Evolutionary conservation across 2,797 vertebrate genomes (phyloP).

Genomic region (Cossypha heuglini): DNA sequence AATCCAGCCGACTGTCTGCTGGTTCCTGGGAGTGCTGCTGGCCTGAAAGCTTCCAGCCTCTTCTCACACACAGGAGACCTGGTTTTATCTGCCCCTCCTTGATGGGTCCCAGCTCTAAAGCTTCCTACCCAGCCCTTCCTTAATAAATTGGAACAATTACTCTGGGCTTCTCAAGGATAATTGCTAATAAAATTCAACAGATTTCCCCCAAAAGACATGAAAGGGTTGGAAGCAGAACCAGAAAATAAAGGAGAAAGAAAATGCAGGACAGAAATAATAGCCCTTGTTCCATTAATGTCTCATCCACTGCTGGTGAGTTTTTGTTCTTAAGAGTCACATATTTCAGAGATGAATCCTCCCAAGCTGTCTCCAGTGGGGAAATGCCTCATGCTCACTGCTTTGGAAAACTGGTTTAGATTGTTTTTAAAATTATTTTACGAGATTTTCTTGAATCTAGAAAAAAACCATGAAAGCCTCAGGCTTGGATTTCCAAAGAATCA

Average conservation of each 20-base stretch:
- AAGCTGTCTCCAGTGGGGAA: not conserved
- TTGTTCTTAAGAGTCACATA: conserved; percentile 37
- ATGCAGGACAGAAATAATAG: conserved; percentile 50
- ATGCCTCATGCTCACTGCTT: not conserved
- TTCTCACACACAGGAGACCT: not conserved
- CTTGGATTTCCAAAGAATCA: not conserved
- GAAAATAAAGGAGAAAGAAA: conserved; percentile 42
- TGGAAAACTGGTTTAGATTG: not conserved
- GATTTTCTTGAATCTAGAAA: not conserved
- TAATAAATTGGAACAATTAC: conserved; percentile 51
- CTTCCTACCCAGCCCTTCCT: conserved; percentile 12
- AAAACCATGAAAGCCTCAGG: not conserved
- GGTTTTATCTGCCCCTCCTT: conserved; percentile 9
- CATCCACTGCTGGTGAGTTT: conserved; percentile 23
- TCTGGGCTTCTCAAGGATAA: not conserved
- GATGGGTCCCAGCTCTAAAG: not conserved
- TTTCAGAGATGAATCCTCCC: conserved; percentile 32
- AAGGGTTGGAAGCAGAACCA: conserved; percentile 20
- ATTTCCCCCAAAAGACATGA: conserved; percentile 38
- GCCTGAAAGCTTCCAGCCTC: not conserved
- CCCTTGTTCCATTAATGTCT: conserved; percentile 18
- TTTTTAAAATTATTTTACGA: not conserved
- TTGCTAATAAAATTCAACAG: conserved; percentile 33
- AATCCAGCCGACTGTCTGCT: not conserved
- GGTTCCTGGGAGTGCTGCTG: not conserved